Conservation (phyloP, 2,888 invertebrate genomes). For the Drosophila seclusa region DNA sequence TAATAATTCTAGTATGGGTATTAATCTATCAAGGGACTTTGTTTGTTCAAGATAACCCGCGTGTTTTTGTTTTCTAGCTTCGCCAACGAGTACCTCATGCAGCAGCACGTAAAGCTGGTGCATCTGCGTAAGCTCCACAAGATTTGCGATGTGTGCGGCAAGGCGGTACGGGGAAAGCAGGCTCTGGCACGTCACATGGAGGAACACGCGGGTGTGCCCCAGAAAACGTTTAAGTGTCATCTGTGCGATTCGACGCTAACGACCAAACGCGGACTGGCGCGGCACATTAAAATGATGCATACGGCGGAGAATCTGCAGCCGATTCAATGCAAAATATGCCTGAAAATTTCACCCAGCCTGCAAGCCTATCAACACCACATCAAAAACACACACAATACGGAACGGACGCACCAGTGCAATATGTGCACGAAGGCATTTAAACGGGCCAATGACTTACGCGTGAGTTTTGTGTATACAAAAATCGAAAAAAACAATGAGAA, state of each 20-base stretch:
- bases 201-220: slow-evolving; percentile 78
- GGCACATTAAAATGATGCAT: slow-evolving; percentile 82
- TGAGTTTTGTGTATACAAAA: slow-evolving; percentile 36
- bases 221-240: slow-evolving; percentile 75
- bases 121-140: slow-evolving; percentile 81
- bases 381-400: slow-evolving; percentile 78
- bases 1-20: not conserved
- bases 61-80: slow-evolving; percentile 74
- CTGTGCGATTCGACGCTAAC: slow-evolving; percentile 77
- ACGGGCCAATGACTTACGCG: slow-evolving; percentile 73
- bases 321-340: slow-evolving; percentile 78
- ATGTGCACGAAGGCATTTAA: slow-evolving; percentile 84
- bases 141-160: slow-evolving; percentile 83
- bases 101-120: slow-evolving; percentile 78
- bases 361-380: slow-evolving; percentile 80
- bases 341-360: slow-evolving; percentile 77
- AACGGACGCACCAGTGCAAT: slow-evolving; percentile 79
- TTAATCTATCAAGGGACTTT: not conserved
- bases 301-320: slow-evolving; percentile 74
- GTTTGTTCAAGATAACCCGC: not conserved
- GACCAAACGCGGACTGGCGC: slow-evolving; percentile 78
- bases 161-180: slow-evolving; percentile 76
- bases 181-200: slow-evolving; percentile 79
- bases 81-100: slow-evolving; percentile 75
- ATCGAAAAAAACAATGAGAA: not conserved